Evolutionary conservation across 35 echinoderm and acorn worm species (phyloP).

Genomic region (Anneissia japonica): DNA sequence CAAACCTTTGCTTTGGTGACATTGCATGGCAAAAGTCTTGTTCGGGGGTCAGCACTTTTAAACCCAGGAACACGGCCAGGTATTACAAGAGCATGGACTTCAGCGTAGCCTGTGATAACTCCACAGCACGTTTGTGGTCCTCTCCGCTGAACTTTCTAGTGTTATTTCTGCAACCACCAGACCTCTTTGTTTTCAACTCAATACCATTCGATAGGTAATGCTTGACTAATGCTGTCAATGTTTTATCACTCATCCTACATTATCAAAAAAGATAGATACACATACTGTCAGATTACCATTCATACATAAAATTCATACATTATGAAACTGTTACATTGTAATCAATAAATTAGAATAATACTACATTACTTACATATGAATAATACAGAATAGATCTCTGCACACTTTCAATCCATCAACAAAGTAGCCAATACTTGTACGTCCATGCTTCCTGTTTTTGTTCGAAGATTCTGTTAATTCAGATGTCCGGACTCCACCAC

Average conservation of each 20-base stretch:
- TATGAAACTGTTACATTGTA: too few relatives aligned
- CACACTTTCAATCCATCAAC: too few relatives aligned
- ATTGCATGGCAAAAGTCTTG: slow-evolving; percentile 26
- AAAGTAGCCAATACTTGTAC: too few relatives aligned
- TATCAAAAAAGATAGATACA: too few relatives aligned
- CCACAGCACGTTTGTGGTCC: slow-evolving; percentile 23
- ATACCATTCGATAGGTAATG: slow-evolving; percentile 34
- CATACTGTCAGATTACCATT: too few relatives aligned
- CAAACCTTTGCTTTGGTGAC: slow-evolving; percentile 25
- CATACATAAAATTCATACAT: too few relatives aligned
- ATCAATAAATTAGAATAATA: too few relatives aligned
- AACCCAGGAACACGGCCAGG: slow-evolving; percentile 32
- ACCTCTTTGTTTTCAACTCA: slow-evolving; percentile 7
- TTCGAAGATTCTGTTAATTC: too few relatives aligned
- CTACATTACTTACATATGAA: too few relatives aligned
- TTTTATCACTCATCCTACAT: slow-evolving; percentile 11
- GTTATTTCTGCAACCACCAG: slow-evolving; percentile 37
- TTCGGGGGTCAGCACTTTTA: slow-evolving; percentile 37
- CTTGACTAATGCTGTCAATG: slow-evolving; percentile 13
- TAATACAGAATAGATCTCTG: too few relatives aligned
- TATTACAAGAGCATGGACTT: slow-evolving; percentile 42
- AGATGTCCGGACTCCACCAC: too few relatives aligned
- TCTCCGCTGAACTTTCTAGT: slow-evolving; percentile 6
- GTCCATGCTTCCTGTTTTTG: too few relatives aligned
- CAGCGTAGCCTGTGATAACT: slow-evolving; percentile 34